Conservation (phyloP, 2,888 invertebrate genomes). For the Erebia epiphron region DNA sequence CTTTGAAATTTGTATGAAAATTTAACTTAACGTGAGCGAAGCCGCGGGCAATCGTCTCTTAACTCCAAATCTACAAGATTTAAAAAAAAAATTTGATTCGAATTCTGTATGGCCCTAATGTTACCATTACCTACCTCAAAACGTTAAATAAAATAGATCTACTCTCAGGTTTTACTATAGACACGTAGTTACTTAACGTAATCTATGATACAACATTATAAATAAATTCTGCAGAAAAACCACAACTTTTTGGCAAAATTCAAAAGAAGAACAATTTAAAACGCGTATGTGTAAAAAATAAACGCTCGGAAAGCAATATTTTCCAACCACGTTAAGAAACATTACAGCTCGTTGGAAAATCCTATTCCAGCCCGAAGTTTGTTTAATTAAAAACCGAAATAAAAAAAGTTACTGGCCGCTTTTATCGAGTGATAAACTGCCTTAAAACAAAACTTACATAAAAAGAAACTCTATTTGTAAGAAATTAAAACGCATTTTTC, state of each 20-base stretch:
- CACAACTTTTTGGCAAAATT: conserved; percentile 6
- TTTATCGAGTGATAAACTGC: conserved; percentile 78
- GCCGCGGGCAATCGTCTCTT: too few relatives aligned
- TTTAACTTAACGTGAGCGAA: too few relatives aligned
- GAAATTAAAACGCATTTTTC: conserved; percentile 43
- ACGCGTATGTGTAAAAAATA: conserved; percentile 16
- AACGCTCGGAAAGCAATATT: conserved; percentile 45
- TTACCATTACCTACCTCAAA: too few relatives aligned
- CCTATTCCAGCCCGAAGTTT: conserved; percentile 58
- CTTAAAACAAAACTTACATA: conserved; percentile 44
- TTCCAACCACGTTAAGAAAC: conserved; percentile 48
- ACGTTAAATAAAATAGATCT: too few relatives aligned
- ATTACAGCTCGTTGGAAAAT: conserved; percentile 62
- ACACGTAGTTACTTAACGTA: neutral
- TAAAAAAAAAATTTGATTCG: too few relatives aligned
- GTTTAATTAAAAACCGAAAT: conserved; percentile 81
- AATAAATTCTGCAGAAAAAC: neutral
- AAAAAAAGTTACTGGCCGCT: conserved; percentile 72
- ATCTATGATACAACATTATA: neutral
- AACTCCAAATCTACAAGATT: too few relatives aligned
- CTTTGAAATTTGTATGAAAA: too few relatives aligned
- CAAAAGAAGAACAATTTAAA: conserved; percentile 23
- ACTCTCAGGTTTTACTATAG: too few relatives aligned
- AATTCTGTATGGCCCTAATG: too few relatives aligned
- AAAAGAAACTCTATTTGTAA: conserved; percentile 50